These are phyloP conservation scores for Ammospiza caudacuta DNA, from an alignment of 2,113 vertebrate genomes.

Conservation along the genomic window DNA sequence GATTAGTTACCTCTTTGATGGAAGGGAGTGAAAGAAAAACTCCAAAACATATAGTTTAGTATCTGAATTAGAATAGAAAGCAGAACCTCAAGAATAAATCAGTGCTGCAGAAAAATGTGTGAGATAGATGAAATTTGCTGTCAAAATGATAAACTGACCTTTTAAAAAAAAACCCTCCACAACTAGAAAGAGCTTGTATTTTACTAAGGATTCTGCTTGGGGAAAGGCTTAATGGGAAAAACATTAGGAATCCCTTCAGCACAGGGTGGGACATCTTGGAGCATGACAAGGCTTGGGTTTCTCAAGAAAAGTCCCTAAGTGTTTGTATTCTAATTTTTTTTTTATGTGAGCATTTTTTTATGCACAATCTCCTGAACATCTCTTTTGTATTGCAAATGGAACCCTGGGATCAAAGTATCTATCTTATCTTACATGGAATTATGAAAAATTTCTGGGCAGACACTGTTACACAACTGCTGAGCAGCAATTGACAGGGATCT, in stretches of 20 bases:
- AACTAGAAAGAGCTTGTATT: neutral
- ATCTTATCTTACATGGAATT: neutral
- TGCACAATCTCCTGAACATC: fast-evolving
- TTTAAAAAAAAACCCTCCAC: neutral
- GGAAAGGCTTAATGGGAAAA: neutral
- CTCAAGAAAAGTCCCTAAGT: neutral
- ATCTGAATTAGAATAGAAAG: neutral
- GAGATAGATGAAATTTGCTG: neutral
- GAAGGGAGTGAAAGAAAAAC: neutral
- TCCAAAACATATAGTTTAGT: neutral
- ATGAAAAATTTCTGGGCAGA: neutral
- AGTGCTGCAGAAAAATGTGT: neutral
- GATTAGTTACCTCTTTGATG: neutral
- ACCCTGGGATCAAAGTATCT: neutral
- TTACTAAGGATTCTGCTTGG: neutral
- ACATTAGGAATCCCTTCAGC: neutral
- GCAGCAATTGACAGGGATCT: neutral
- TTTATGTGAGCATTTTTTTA: neutral
- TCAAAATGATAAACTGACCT: neutral
- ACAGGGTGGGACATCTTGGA: neutral
- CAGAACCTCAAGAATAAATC: neutral
- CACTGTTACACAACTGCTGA: neutral
- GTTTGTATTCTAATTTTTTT: neutral
- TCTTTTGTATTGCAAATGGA: neutral
- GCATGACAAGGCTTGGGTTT: neutral